Evolutionary conservation across 2,888 invertebrate species (phyloP), one percentile per base, ranked within the genome.

Genomic region (Panopea generosa): DNA sequence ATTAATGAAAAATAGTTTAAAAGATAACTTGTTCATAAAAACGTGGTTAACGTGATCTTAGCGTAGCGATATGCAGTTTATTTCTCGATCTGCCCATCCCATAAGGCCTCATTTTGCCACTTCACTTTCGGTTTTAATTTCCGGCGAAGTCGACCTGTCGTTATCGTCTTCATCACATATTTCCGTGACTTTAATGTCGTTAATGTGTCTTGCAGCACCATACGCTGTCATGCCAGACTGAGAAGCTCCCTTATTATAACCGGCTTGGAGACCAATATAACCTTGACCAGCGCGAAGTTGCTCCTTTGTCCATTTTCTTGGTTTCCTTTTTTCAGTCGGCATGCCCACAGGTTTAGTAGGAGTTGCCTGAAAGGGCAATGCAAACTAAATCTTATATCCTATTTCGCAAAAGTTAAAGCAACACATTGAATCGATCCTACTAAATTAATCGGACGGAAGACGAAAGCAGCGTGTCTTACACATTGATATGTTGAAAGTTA

Each of bases 181-280:
- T n/a, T 91, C 90, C 45, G 90, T 91, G 27, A 87, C 89, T 43
- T 87, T 76, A 68, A 92, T 92, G 75, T 92, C 92, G 29, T 90
- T 85, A 47, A 91, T 89, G 79, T 92, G 91, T 16, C 90, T 81
- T 9, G 77, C 77, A n/a, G 87, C 86, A 9, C 89, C 88, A 22
- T 87, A 83, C n/a, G 77, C 65, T 20, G 82, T 80, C 91, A 91
- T 92, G 16, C 92, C 92, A 6, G 86, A 62, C 81, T 92, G 92
- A 33, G 88, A 89, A 45, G 91, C 92, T 22, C 86, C 87, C 78
- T 92, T 91, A 83, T 91, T 92, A 53, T 89, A 89, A 24, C 92
- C 92, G n/a, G 90, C 89, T 78, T 92, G 91, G 7, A 91, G 84
- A 47, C 90, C 88, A 49, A 92, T 88, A 56, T 89, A 83, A 2